Percentiles rank a stretch among this genome's conserved stretches.
These are phyloP conservation scores for Cephus cinctus DNA, from an alignment of 1,140 invertebrate species.

Conservation along the genomic window DNA sequence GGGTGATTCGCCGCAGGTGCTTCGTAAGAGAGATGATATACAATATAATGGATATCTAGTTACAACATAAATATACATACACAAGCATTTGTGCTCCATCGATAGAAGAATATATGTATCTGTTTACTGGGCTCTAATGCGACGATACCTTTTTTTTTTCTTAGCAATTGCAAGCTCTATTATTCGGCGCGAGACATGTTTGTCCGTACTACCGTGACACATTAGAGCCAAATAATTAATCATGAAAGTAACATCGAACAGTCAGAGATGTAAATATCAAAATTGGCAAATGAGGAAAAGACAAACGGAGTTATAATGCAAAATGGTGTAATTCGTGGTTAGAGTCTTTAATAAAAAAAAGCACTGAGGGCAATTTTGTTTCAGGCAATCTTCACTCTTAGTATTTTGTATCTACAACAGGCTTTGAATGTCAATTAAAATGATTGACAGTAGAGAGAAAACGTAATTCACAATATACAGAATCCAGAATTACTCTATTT, in stretches of 20 bases:
- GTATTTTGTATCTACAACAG: neutral
- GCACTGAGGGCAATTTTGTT: no score
- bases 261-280: conserved; percentile 44
- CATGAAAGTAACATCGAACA: conserved; percentile 46
- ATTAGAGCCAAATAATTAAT: conserved; percentile 41
- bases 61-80: conserved; percentile 57
- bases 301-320: conserved; percentile 42
- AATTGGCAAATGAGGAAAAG: conserved; percentile 45
- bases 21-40: conserved; percentile 15
- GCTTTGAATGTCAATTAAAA: neutral
- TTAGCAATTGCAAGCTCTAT: conserved; percentile 1
- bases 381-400: neutral
- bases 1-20: conserved; percentile 21
- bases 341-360: no score
- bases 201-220: conserved; percentile 17
- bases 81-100: conserved; percentile 54
- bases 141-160: conserved; percentile 8
- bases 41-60: conserved; percentile 46
- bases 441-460: neutral
- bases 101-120: conserved; percentile 41
- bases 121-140: conserved; percentile 42
- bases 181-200: neutral
- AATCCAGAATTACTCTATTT: no score
- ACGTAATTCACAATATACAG: no score
- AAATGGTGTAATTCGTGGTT: conserved; percentile 38